Conservation (phyloP, 2,797 vertebrate genomes). For the Arctocebus calabarensis region DNA sequence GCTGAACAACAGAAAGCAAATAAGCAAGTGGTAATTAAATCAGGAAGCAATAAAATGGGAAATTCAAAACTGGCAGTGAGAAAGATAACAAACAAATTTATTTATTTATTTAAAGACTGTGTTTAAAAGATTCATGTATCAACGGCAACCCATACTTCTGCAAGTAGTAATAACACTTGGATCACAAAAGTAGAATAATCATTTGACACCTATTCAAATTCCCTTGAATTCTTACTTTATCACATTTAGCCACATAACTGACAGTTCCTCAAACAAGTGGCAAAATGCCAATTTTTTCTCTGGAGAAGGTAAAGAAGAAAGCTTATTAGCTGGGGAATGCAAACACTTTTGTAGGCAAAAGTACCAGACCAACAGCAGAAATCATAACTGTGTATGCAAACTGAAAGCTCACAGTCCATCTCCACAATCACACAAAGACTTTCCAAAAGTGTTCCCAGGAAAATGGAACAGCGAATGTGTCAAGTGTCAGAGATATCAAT, state of each 20-base stretch:
- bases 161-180: not conserved
- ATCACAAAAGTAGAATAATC: not conserved
- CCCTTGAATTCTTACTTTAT: not conserved
- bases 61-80: not conserved
- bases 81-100: not conserved
- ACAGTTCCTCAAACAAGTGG: not conserved
- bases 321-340: not conserved
- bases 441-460: not conserved
- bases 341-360: not conserved
- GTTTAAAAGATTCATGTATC: not conserved
- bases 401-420: not conserved
- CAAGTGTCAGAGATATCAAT: not conserved
- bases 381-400: not conserved
- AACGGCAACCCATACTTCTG: not conserved
- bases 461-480: not conserved
- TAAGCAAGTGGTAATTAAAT: not conserved
- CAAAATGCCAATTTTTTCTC: not conserved
- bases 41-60: not conserved
- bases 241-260: not conserved
- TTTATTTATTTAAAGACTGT: not conserved
- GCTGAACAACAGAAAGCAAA: not conserved
- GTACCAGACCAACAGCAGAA: not conserved
- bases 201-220: not conserved
- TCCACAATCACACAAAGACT: not conserved
- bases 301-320: not conserved